These are phyloP conservation scores for Channallabes apus DNA, from an alignment of 2,797 vertebrate genomes.

Conservation along the genomic window DNA sequence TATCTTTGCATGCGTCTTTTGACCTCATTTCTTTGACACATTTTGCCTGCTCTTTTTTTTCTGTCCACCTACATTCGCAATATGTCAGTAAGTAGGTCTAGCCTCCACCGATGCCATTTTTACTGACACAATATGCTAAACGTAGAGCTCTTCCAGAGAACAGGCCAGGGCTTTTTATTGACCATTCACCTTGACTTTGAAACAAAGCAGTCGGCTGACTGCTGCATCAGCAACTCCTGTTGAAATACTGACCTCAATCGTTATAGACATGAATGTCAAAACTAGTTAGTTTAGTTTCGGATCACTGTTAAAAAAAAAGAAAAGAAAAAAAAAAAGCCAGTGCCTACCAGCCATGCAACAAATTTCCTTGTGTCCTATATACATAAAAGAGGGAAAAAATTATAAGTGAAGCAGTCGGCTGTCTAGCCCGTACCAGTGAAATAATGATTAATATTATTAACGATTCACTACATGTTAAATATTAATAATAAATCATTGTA, in stretches of 20 bases:
- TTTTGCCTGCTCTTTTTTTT: not conserved
- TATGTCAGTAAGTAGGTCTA: slow-evolving; percentile 27
- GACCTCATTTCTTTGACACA: slow-evolving; percentile 2
- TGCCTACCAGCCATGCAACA: not conserved
- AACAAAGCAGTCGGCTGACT: slow-evolving; percentile 6
- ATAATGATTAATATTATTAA: not conserved
- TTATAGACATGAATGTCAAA: slow-evolving; percentile 15
- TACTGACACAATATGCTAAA: slow-evolving; percentile 36
- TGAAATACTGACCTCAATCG: slow-evolving; percentile 1
- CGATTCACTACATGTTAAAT: not conserved
- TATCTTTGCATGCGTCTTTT: slow-evolving; percentile 19
- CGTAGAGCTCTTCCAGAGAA: not conserved
- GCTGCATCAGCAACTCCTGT: slow-evolving; percentile 15
- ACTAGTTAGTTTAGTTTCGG: slow-evolving; percentile 3
- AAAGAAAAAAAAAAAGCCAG: not conserved
- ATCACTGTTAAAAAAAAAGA: not conserved
- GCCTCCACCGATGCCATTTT: slow-evolving; percentile 19
- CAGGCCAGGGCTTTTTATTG: not conserved
- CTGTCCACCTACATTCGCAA: not conserved
- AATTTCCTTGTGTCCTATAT: slow-evolving; percentile 2
- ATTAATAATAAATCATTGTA: not conserved
- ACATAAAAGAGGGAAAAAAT: slow-evolving; percentile 5
- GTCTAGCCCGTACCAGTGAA: not conserved
- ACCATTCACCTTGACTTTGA: slow-evolving; percentile 9
- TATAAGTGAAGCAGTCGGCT: not conserved